These are phyloP conservation scores for Centruroides vittatus DNA, from an alignment of 1,140 invertebrate genomes.

Conservation along the genomic window DNA sequence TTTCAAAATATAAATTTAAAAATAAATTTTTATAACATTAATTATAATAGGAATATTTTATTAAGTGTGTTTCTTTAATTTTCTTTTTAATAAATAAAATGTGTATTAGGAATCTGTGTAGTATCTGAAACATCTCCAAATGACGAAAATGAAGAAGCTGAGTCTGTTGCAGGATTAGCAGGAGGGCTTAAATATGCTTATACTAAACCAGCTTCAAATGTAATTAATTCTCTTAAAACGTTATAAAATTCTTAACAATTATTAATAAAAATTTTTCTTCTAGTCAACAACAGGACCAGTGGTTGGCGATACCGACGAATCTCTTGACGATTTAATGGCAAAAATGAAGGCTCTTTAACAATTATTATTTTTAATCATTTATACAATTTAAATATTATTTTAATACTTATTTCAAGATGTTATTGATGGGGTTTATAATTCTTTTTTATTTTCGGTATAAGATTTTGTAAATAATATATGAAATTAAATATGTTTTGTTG, in stretches of 20 bases:
- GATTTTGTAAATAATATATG: too few relatives aligned
- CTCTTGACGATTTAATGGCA: conserved; percentile 73
- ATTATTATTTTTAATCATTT: not conserved
- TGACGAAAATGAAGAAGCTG: conserved; percentile 24
- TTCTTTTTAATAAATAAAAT: too few relatives aligned
- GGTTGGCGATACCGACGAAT: conserved; percentile 33
- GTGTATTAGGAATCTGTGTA: conserved; percentile 32
- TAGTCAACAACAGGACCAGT: conserved; percentile 15
- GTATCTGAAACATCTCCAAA: conserved; percentile 47
- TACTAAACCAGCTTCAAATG: conserved; percentile 35
- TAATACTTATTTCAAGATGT: too few relatives aligned
- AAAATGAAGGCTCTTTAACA: conserved; percentile 65
- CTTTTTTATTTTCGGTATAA: too few relatives aligned
- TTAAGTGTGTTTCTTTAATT: too few relatives aligned
- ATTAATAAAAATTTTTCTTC: not conserved
- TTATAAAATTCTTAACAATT: too few relatives aligned
- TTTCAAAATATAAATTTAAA: too few relatives aligned
- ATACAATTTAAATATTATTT: too few relatives aligned
- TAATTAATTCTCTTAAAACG: conserved; percentile 8
- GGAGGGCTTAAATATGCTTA: conserved; percentile 53
- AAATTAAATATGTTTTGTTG: too few relatives aligned
- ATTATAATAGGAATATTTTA: too few relatives aligned
- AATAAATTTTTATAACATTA: too few relatives aligned
- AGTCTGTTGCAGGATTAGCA: conserved; percentile 29
- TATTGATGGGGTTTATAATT: too few relatives aligned